Conservation (phyloP, 1,140 invertebrate species). For the Andricus grossulariae region DNA sequence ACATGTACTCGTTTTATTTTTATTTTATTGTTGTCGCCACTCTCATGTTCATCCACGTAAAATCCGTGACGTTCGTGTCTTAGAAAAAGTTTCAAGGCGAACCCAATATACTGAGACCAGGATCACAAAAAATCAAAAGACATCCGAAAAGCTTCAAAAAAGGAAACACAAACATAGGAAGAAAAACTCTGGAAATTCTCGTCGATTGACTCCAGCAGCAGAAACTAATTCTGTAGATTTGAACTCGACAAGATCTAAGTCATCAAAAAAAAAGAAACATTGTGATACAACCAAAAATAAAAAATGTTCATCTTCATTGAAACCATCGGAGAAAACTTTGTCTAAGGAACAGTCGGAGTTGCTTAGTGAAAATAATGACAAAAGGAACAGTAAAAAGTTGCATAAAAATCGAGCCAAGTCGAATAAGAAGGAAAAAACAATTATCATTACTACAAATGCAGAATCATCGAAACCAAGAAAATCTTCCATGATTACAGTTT, state of each 20-base stretch:
- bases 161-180: not conserved
- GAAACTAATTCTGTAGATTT: not conserved
- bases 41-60: constrained; percentile 15
- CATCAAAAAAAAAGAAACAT: not conserved
- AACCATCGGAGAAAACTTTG: no score
- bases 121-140: not conserved
- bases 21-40: constrained; percentile 15
- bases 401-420: not conserved
- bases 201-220: not conserved
- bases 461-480: not conserved
- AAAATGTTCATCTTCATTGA: not conserved
- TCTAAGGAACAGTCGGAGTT: no score
- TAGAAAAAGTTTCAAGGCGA: constrained; percentile 7
- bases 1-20: constrained; percentile 20
- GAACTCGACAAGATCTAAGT: not conserved
- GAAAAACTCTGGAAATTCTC: not conserved
- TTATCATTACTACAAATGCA: not conserved
- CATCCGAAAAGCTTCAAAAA: no score
- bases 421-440: not conserved
- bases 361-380: not conserved
- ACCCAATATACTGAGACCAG: not conserved
- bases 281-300: not conserved
- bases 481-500: constrained; percentile 14
- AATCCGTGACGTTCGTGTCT: constrained; percentile 2
- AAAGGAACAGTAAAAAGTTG: not conserved